These are phyloP conservation scores for Bursaphelenchus okinawaensis DNA, from an alignment of 2,888 invertebrate species.

Conservation along the genomic window DNA sequence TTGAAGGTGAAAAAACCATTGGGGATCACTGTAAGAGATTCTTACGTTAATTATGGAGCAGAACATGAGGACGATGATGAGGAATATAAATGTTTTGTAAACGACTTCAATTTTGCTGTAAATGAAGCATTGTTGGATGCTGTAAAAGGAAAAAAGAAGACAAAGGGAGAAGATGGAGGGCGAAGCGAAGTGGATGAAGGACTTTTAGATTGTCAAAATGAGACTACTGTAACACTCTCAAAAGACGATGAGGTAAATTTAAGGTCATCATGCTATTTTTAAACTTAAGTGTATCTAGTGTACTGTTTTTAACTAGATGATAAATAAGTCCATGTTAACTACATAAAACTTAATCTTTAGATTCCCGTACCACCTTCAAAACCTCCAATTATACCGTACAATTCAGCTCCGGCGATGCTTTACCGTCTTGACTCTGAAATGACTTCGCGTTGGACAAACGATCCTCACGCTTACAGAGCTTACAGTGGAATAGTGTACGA, in stretches of 20 bases:
- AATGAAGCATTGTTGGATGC: not conserved
- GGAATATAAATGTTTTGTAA: no score
- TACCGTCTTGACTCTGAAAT: not conserved
- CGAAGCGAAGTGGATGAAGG: not conserved
- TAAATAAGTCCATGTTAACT: no score
- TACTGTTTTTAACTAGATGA: not conserved
- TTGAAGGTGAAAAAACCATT: not conserved
- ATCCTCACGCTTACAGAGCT: not conserved
- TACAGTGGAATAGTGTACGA: not conserved
- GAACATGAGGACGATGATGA: not conserved
- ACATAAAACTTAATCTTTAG: no score
- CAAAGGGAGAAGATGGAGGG: not conserved
- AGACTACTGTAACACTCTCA: no score
- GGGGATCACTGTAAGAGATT: not conserved
- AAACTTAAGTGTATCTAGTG: not conserved
- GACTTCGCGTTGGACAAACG: not conserved
- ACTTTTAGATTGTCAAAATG: not conserved
- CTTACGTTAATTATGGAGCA: not conserved
- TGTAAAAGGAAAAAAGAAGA: no score
- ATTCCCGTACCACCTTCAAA: no score
- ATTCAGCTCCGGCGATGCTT: not conserved
- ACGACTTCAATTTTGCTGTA: no score
- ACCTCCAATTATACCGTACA: no score
- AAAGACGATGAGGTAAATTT: no score
- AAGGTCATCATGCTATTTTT: not conserved